phyloP scores from a whole-genome alignment of 2,797 vertebrate genomes.

The Lepus townsendii region DNA sequence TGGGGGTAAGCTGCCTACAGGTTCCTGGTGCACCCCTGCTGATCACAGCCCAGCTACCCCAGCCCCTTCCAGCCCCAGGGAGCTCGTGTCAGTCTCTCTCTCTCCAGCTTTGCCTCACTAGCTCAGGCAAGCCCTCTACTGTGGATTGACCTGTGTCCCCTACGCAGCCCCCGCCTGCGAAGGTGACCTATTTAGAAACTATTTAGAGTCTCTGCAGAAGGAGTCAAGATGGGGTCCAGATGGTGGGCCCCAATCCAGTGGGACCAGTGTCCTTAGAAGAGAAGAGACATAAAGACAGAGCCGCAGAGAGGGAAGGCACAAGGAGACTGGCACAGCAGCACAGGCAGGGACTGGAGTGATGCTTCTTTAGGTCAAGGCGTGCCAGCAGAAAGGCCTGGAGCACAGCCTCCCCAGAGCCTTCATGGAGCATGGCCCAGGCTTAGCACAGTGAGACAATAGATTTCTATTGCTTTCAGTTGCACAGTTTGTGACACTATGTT shows the following conservation, averaged over 20 bases:
- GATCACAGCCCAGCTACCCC: fast-evolving
- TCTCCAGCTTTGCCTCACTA: background rate
- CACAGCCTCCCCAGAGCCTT: background rate
- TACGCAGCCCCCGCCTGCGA: background rate
- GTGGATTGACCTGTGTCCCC: background rate
- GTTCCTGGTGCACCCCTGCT: background rate
- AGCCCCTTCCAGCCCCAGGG: background rate
- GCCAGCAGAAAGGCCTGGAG: background rate
- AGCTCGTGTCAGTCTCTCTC: background rate
- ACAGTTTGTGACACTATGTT: background rate
- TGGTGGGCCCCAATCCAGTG: background rate
- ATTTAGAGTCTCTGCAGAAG: background rate
- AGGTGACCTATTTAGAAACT: background rate
- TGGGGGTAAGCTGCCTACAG: fast-evolving
- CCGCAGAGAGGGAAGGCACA: background rate
- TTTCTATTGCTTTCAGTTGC: background rate
- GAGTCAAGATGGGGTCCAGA: background rate
- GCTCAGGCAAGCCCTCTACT: no score
- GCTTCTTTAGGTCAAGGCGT: background rate
- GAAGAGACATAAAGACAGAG: background rate
- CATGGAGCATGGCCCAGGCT: no score
- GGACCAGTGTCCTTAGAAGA: background rate
- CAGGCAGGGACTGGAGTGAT: background rate
- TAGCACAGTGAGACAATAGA: no score
- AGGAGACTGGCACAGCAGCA: background rate